Base-by-base conservation (phyloP, 2,113 vertebrate species). In the Leptocoma aspasia region DNA sequence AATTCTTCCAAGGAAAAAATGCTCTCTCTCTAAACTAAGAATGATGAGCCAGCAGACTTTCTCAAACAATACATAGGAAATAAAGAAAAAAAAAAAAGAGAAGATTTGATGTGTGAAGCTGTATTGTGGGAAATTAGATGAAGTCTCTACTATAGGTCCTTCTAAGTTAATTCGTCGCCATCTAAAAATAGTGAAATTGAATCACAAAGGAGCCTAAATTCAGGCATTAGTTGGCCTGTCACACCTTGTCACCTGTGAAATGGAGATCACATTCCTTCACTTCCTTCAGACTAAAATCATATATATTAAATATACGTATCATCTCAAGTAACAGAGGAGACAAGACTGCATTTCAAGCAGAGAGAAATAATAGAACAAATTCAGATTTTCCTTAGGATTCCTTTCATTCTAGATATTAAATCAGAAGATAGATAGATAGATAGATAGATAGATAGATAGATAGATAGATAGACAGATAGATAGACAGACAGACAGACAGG, bases 221-320 rank as follows among this genome's bases (percentile, higher is more conserved):
- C 60, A 68, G 39, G 33, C 63, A 71, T 42, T 56, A 60, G 30
- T 33, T 71, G 61, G 31, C 22, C 27, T 94, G 81, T 79, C 70
- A 85, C 37, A 52, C 27, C 92, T 72, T 20, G 76, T 86, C 70
- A 87, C 41, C 31, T 82, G 35, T 82, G 84, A 96, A 91, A 92
- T 60, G 24, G 23, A 24, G 10, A 37, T 89, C 41, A n/a, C 68
- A 81, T 49, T 71, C 82, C 41, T 57, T 84, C 56, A 50, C 11
- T 92, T 92, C 18, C 65, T 64, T 86, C 65, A 61, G 24, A 49
- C 49, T 82, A 71, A 44, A 68, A 84, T 52, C 18, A 78, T 30
- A 45, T 75, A 27, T 56, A 88, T 54, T 59, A 75, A 91, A 90
- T 63, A 35, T 27, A 27, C 77, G 57, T 66, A 44, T 53, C 44